These are phyloP conservation scores for Epirrita christyi DNA, from an alignment of 2,888 invertebrate species.

Conservation along the genomic window DNA sequence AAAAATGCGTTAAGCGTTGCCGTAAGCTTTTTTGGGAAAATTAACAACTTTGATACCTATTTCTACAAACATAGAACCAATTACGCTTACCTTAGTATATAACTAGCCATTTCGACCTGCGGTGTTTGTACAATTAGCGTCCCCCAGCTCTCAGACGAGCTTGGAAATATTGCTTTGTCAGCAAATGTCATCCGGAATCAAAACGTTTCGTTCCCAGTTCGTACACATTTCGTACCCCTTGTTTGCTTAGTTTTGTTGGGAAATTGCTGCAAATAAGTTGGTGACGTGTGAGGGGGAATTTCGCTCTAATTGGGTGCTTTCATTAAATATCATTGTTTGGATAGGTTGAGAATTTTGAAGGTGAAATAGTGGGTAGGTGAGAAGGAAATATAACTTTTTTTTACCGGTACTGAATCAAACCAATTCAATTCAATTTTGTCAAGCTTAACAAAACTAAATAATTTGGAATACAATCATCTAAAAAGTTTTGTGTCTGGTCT, in stretches of 20 bases:
- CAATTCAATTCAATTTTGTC: too few relatives aligned
- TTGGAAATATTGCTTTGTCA: conserved; percentile 50
- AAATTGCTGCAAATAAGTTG: conserved; percentile 44
- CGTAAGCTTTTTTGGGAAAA: too few relatives aligned
- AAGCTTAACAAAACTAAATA: too few relatives aligned
- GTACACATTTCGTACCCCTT: conserved; percentile 39
- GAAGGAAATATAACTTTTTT: neutral
- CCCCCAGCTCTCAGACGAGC: conserved; percentile 42
- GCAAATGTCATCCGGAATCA: conserved; percentile 50
- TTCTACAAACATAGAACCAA: conserved; percentile 8
- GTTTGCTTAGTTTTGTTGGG: conserved; percentile 42
- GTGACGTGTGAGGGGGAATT: conserved; percentile 40
- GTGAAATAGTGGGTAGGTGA: conserved; percentile 1
- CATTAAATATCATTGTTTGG: conserved; percentile 36
- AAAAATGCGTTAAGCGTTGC: too few relatives aligned
- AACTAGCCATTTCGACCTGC: conserved; percentile 40
- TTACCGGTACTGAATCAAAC: too few relatives aligned
- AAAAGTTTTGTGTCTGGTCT: too few relatives aligned
- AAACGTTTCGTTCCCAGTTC: conserved; percentile 39
- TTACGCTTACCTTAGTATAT: conserved; percentile 28
- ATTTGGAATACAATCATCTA: too few relatives aligned
- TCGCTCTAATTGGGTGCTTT: conserved; percentile 42
- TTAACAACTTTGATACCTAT: too few relatives aligned
- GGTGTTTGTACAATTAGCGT: conserved; percentile 60
- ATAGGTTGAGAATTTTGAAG: neutral